Evolutionary conservation across 2,888 invertebrate species (phyloP).

Genomic region (Bimastos eiseni): DNA sequence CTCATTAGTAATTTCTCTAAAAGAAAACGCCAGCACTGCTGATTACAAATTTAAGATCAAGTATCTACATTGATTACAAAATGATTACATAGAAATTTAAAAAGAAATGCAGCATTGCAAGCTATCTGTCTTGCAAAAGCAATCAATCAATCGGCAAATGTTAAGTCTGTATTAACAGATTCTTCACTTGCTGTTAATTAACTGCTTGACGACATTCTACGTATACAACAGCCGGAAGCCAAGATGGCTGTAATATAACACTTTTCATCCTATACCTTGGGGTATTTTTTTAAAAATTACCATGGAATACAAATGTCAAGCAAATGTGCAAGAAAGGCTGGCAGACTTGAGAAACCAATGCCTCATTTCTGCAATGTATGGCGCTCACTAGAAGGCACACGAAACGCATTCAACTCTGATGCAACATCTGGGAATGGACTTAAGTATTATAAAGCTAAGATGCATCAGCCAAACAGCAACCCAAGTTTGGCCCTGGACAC

Average conservation of each 20-base stretch:
- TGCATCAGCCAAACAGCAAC: neutral
- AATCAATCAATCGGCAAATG: neutral
- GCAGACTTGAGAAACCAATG: neutral
- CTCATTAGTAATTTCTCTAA: neutral
- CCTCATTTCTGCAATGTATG: neutral
- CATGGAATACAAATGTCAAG: neutral
- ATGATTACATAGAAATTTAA: neutral
- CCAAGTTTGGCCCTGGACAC: neutral
- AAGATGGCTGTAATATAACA: neutral
- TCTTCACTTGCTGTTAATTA: neutral
- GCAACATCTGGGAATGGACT: conserved; percentile 13
- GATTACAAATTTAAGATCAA: neutral
- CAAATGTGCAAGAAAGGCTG: neutral
- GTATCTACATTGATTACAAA: neutral
- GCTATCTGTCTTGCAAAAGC: neutral
- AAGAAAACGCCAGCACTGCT: neutral
- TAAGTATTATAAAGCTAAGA: neutral
- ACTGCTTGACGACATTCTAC: neutral
- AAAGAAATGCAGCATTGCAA: neutral
- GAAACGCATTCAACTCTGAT: neutral
- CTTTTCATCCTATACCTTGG: neutral
- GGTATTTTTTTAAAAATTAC: neutral
- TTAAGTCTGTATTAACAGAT: neutral
- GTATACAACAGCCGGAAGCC: neutral
- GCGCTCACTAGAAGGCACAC: neutral